Evolutionary conservation across 2,888 invertebrate species (phyloP).

Genomic region (Ephialtes manifestator): DNA sequence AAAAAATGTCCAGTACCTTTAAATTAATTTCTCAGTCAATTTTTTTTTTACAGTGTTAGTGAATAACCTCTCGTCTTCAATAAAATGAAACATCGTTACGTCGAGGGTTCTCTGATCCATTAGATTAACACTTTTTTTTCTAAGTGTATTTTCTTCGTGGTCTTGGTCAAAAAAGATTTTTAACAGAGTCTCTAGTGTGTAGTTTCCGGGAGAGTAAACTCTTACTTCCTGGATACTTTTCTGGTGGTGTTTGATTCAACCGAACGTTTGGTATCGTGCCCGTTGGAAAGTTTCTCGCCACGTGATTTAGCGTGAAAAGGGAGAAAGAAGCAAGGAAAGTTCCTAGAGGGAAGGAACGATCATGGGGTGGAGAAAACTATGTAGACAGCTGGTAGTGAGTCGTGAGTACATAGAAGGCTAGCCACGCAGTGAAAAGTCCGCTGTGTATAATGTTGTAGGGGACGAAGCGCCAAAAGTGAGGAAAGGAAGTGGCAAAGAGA

Average conservation of each 20-base stretch:
- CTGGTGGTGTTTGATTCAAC: background rate
- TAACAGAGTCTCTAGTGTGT: conserved; percentile 21
- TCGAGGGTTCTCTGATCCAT: too few relatives aligned
- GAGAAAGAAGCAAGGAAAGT: conserved; percentile 16
- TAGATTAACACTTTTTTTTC: too few relatives aligned
- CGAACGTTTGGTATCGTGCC: background rate
- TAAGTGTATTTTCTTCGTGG: background rate
- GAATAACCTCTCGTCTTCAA: too few relatives aligned
- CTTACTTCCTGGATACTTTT: conserved; percentile 2
- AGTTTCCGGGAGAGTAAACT: background rate
- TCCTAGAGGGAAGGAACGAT: background rate
- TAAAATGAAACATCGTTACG: too few relatives aligned
- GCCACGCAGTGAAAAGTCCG: background rate
- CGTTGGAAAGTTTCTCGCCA: conserved; percentile 9
- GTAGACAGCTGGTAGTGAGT: conserved; percentile 19
- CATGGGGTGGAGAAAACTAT: background rate
- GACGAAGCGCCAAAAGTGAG: background rate
- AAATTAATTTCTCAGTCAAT: too few relatives aligned
- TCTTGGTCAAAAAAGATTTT: background rate
- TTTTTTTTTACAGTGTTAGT: too few relatives aligned
- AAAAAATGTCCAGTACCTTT: too few relatives aligned
- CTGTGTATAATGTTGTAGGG: background rate
- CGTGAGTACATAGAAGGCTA: conserved; percentile 3
- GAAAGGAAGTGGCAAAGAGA: background rate
- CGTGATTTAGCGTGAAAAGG: conserved; percentile 12